phyloP scores from a whole-genome alignment of 1,140 invertebrate genomes.

The Zaprionus camerounensis region DNA sequence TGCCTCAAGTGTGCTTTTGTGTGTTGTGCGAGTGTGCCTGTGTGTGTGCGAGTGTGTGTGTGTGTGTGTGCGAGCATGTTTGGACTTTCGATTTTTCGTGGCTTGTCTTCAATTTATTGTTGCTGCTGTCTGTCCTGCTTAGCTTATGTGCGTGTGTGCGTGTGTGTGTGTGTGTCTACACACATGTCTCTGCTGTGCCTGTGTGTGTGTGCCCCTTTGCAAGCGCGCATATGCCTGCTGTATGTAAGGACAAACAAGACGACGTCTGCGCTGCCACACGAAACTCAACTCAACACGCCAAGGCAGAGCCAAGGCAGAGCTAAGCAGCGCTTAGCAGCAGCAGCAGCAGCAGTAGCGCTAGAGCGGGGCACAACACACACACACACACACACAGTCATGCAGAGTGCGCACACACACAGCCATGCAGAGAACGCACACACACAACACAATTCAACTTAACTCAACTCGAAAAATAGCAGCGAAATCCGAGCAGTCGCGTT shows the following conservation, averaged over 20 bases:
- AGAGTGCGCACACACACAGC: not conserved
- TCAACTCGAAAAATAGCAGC: constrained; percentile 59
- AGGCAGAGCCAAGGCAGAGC: constrained; percentile 13
- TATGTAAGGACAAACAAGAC: constrained; percentile 38
- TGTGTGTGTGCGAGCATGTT: constrained; percentile 31
- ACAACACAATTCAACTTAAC: constrained; percentile 63
- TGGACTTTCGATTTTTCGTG: constrained; percentile 57
- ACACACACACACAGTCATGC: not conserved
- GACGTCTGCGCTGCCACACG: constrained; percentile 70
- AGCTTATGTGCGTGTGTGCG: constrained; percentile 8
- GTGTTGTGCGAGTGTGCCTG: constrained; percentile 2
- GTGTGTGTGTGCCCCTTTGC: constrained; percentile 49
- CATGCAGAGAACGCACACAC: constrained; percentile 1
- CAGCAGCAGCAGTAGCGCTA: not conserved
- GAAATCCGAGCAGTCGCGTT: constrained; percentile 25
- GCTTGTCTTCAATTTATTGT: constrained; percentile 46
- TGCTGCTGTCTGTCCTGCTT: constrained; percentile 30
- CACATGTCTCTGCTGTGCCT: not conserved
- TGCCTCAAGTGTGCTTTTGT: constrained; percentile 36
- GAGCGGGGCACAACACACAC: constrained; percentile 1
- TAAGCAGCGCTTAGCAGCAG: not conserved
- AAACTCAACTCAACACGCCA: constrained; percentile 58
- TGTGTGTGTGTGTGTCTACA: constrained; percentile 28
- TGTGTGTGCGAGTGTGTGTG: constrained; percentile 8
- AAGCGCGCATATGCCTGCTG: constrained; percentile 68